Evolutionary conservation across 2,888 invertebrate species (phyloP).

Genomic region (Creontiades dilutus): DNA sequence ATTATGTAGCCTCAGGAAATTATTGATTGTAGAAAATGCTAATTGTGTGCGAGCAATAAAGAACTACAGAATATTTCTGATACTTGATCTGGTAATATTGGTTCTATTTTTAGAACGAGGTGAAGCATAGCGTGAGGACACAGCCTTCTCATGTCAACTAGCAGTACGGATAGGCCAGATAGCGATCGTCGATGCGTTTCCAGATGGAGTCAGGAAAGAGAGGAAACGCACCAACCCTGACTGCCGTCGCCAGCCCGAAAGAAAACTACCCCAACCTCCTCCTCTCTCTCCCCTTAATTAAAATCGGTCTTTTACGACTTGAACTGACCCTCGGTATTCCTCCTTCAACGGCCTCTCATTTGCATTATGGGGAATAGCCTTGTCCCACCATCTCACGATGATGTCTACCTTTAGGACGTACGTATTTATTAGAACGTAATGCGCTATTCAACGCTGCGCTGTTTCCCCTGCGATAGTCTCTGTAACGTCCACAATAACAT

Average conservation of each 20-base stretch:
- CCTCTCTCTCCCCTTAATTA: constrained; percentile 17
- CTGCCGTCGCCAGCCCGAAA: not conserved
- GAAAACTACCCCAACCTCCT: not conserved
- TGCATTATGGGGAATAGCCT: too few relatives aligned
- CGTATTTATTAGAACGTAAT: too few relatives aligned
- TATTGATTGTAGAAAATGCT: too few relatives aligned
- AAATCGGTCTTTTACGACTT: constrained; percentile 10
- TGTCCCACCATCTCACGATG: too few relatives aligned
- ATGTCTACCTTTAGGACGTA: too few relatives aligned
- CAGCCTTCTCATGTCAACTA: not conserved
- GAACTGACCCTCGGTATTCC: not conserved
- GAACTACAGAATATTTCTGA: too few relatives aligned
- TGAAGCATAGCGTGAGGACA: not conserved
- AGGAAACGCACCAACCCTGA: not conserved
- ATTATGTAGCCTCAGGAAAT: too few relatives aligned
- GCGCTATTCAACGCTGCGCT: too few relatives aligned
- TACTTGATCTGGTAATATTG: too few relatives aligned
- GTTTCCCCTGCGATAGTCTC: too few relatives aligned
- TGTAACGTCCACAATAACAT: too few relatives aligned
- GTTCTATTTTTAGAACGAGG: not conserved
- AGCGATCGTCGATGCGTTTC: constrained; percentile 1
- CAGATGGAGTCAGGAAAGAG: not conserved
- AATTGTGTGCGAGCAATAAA: too few relatives aligned
- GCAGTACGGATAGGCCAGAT: not conserved
- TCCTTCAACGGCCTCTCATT: constrained; percentile 5